Conservation (phyloP, 2,888 invertebrate species). For the Torymus aiolomorphi region DNA sequence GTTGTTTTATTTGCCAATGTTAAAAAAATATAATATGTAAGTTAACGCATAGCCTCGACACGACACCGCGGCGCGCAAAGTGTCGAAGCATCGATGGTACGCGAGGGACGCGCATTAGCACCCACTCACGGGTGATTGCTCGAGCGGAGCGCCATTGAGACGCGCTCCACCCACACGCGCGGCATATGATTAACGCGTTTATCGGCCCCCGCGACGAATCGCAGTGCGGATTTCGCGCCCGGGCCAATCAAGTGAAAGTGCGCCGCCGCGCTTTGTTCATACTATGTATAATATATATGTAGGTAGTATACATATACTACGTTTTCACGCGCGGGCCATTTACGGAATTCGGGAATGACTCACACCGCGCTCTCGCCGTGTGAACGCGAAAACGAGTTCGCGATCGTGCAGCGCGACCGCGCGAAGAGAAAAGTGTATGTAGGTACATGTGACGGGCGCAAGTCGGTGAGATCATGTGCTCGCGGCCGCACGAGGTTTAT, state of each 20-base stretch:
- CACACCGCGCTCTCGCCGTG: not conserved
- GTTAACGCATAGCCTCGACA: too few species aligned
- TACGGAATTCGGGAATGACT: constrained; percentile 16
- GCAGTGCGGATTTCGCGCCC: not conserved
- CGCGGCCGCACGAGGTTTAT: too few species aligned
- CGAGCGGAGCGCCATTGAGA: not conserved
- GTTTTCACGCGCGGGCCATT: constrained; percentile 1
- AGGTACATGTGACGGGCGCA: too few species aligned
- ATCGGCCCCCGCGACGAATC: not conserved
- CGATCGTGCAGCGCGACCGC: not conserved
- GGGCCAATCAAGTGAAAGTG: constrained; percentile 22
- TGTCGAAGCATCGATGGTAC: not conserved
- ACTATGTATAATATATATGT: not conserved
- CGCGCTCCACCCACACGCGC: not conserved
- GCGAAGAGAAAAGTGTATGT: too few species aligned
- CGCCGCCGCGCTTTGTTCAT: not conserved
- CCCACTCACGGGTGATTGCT: not conserved
- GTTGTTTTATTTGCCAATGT: too few species aligned
- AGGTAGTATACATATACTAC: not conserved
- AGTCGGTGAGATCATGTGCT: too few species aligned
- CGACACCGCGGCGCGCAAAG: too few species aligned
- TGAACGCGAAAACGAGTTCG: constrained; percentile 1
- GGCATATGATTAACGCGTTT: constrained; percentile 8
- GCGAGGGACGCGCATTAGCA: not conserved
- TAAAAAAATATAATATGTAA: too few species aligned